A percentile compares a stretch with the other conserved stretches of the same genome.
Conservation (phyloP, 2,888 invertebrate species). For the Pecten maximus region DNA sequence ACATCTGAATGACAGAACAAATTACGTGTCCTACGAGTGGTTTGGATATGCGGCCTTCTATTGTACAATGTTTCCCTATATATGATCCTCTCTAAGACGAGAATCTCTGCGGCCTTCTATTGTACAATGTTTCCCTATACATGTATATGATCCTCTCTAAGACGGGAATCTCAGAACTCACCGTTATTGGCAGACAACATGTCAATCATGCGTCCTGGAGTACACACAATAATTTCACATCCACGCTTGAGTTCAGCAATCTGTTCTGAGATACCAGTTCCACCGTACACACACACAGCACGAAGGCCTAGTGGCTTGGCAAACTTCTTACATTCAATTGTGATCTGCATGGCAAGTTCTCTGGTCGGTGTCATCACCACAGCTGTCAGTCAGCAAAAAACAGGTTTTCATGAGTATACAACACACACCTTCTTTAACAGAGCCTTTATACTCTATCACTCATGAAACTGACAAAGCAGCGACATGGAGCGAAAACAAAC, state of each 20-base stretch:
- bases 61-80: neutral
- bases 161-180: slow-evolving; percentile 47
- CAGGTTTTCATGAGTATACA: neutral
- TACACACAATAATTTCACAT: slow-evolving; percentile 99
- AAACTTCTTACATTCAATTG: slow-evolving; percentile 96
- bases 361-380: slow-evolving; percentile 99
- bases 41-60: neutral
- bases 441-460: no score
- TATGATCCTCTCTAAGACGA: neutral
- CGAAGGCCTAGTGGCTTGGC: slow-evolving; percentile 91
- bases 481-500: neutral
- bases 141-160: neutral
- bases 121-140: neutral
- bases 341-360: slow-evolving; percentile 99
- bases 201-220: slow-evolving; percentile 99
- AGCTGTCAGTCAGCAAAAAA: slow-evolving; percentile 83
- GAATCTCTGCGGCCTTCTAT: neutral
- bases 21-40: no score
- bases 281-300: slow-evolving; percentile 98
- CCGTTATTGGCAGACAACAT: slow-evolving; percentile 99
- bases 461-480: neutral
- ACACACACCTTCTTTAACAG: no score
- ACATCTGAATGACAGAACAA: no score
- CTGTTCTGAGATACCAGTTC: slow-evolving; percentile 97
- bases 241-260: slow-evolving; percentile 98